Conservation (phyloP, 2,113 vertebrate species). For the Hippotragus niger region DNA sequence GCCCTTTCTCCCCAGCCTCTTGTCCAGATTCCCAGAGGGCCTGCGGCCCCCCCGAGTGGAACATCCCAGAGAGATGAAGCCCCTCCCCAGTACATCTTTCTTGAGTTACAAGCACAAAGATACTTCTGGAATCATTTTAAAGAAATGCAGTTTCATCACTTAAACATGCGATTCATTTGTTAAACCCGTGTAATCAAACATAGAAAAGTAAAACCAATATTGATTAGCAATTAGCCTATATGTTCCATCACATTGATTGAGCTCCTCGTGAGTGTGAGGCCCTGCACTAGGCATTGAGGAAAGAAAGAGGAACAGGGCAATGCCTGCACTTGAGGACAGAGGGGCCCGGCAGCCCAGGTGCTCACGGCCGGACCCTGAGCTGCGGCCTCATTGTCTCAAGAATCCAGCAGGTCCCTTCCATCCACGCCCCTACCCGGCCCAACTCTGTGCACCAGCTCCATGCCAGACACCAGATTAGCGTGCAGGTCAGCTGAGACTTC, state of each 20-base stretch:
- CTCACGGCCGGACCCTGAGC: not conserved
- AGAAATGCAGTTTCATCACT: not conserved
- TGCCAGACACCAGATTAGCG: not conserved
- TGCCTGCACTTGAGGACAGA: not conserved
- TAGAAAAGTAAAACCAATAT: not conserved
- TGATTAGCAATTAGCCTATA: constrained; percentile 21
- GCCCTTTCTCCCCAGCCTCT: not conserved
- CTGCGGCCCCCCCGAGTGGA: not conserved
- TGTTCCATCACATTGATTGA: not conserved
- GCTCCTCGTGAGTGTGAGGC: not conserved
- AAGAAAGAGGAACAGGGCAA: not conserved
- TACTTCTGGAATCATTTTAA: constrained; percentile 37
- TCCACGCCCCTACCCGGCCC: not conserved
- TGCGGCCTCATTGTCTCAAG: not conserved
- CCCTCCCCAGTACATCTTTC: not conserved
- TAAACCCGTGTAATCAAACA: constrained; percentile 1
- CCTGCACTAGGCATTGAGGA: not conserved
- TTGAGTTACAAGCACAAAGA: not conserved
- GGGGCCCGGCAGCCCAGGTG: not conserved
- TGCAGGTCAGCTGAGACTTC: not conserved
- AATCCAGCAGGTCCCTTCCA: not conserved
- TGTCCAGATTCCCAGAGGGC: not conserved
- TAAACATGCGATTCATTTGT: not conserved
- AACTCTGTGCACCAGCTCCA: not conserved
- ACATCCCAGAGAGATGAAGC: not conserved